Base-by-base conservation (phyloP, 1,140 invertebrate species). In the Dendroctonus valens region DNA sequence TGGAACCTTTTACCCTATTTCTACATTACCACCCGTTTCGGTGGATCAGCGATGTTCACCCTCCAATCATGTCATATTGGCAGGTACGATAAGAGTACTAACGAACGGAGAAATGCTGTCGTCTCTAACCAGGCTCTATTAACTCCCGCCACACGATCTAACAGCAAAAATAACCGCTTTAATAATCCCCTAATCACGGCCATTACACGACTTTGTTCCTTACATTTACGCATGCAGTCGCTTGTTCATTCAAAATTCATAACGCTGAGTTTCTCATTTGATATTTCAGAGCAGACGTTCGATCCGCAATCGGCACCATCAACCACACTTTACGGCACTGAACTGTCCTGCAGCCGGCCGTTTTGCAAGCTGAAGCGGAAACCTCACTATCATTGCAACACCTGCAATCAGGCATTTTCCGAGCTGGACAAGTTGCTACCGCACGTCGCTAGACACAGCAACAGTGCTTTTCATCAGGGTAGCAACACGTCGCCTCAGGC, bases 1-100 rank as follows among this genome's bases (percentile, higher is more conserved):
- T 75, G 93, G 93, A 79, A 96, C 92, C 80, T 96, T 92, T 85
- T 96, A 92, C 83, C 93, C 93, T 74, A 85, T 93, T 72, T 92
- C 91, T 75, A 89, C 90, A 80, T 85, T 89, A 78, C 79, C 83
- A 70, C 59, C 71, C 64, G 76, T 64, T 46, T 48, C 51, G 64
- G 64, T 66, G 64, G 64, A 67, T 52, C 65, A 67, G 51, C 50
- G 73, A 64, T 62, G 70, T 67, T 73, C 65, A 74, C 73, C 73
- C 73, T 67, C 68, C 70, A 70, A 69, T 53, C 65, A 67, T 67
- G 65, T 61, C 49, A 58, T 69, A 49, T 64, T 66, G 57, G 63
- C 76, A 77, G 76, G 76, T 77, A 77, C 68, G 72, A 59, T 63
- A 41, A 50, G 41, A 65, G 67, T 71, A 71, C 67, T 69, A 69